These are phyloP conservation scores for Smutsia gigantea DNA, from an alignment of 2,797 vertebrate species.

Conservation along the genomic window DNA sequence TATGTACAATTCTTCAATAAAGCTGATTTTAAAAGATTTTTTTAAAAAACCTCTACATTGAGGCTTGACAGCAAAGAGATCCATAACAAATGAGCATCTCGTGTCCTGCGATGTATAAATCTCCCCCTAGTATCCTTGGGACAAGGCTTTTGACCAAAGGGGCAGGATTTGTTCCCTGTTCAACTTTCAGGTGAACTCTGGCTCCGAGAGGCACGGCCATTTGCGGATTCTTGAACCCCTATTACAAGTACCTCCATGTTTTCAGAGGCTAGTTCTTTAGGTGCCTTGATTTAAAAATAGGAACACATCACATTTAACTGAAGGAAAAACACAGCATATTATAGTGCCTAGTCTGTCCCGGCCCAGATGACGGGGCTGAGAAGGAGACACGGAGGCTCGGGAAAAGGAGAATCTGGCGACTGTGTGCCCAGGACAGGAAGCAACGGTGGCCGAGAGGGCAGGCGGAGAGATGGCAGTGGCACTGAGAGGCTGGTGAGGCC, in stretches of 20 bases:
- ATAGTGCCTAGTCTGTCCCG: not conserved
- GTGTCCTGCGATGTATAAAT: not conserved
- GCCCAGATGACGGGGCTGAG: not conserved
- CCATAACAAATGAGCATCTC: not conserved
- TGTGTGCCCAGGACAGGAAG: not conserved
- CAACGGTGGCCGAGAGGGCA: too few species aligned
- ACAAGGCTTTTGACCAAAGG: not conserved
- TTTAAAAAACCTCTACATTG: not conserved
- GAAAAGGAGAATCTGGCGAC: not conserved
- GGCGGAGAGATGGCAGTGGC: not conserved
- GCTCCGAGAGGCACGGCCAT: not conserved
- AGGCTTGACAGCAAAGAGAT: not conserved
- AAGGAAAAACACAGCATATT: not conserved
- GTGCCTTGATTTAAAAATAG: slow-evolving; percentile 35
- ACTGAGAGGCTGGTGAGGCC: not conserved
- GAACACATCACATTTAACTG: not conserved
- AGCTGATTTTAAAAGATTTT: not conserved
- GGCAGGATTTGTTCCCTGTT: not conserved
- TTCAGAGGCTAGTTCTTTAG: slow-evolving; percentile 23
- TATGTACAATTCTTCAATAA: not conserved
- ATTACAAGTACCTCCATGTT: slow-evolving; percentile 17
- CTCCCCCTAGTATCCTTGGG: not conserved
- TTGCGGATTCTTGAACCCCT: not conserved
- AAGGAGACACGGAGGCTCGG: not conserved
- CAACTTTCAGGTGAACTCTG: not conserved